Evolutionary conservation across 2,113 vertebrate species (phyloP), one percentile per base, ranked within the genome.

Genomic region (Hipposideros armiger): DNA sequence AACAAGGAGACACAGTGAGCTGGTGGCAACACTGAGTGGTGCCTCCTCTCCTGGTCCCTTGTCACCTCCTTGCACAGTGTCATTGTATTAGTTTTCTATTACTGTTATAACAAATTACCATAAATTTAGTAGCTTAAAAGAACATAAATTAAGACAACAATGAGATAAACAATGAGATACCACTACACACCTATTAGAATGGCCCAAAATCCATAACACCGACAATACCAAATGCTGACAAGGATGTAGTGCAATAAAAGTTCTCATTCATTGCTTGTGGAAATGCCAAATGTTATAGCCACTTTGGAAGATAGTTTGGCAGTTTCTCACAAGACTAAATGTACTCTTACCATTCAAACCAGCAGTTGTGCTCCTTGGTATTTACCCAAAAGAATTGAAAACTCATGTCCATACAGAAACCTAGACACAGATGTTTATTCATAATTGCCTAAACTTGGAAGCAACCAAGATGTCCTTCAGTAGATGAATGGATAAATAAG

Each of bases 381-480:
- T 72, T 72, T 62, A 86, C 66, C 22, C 88, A 72, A 60, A 84
- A 32, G 70, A 77, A 26, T 1, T 94, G 78, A 58, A 83, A 84
- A 84, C 19, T 66, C 82, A 67, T 32, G 40, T 66, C 69, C 20
- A 36, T 30, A 30, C 24, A 67, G 54, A 88, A 73, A 64, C 28
- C 11, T 45, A 5, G 30, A n/a, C 76, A 47, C 22, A 85, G 10
- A 30, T 73, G 36, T 66, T 66, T 89, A 56, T 56, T 89, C 78
- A 69, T 90, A 94, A 67, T 15, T 76, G 69, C 40, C 47, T 36
- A 58, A 74, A 76, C 36, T 83, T 69, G 60, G 93, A 84, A 94
- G 50, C 50, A 69, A 60, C 60, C 80, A 60, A 47, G 52, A 50
- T 50, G 30, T 40, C 60, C 50, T 77, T 82, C 32, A 11, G 7